These are phyloP conservation scores for Opisthocomus hoazin DNA, from an alignment of 2,113 vertebrate species.

Conservation along the genomic window DNA sequence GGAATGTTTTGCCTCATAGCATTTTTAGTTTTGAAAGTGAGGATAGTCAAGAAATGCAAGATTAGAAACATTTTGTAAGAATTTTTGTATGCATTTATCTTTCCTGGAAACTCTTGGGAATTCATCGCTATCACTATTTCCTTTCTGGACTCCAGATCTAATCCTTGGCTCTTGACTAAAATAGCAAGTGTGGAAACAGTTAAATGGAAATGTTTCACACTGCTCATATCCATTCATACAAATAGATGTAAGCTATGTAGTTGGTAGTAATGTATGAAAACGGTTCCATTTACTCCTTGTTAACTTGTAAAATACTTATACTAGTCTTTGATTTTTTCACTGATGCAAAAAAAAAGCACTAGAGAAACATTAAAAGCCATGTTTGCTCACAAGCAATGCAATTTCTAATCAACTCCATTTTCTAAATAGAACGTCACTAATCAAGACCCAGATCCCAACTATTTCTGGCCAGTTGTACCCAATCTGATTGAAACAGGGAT, in stretches of 20 bases:
- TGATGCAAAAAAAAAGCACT: not conserved
- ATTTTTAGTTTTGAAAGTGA: not conserved
- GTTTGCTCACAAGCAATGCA: not conserved
- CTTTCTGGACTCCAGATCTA: not conserved
- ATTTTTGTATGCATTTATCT: not conserved
- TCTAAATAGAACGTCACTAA: not conserved
- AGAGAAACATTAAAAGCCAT: not conserved
- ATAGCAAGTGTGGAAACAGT: not conserved
- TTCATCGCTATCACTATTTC: not conserved
- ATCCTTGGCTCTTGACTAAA: not conserved
- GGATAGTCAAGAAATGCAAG: not conserved
- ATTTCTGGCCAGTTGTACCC: not conserved
- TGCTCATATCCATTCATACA: not conserved
- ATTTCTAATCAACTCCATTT: not conserved
- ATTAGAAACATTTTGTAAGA: not conserved
- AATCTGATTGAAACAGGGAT: not conserved
- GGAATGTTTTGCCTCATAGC: rapidly evolving
- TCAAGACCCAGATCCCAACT: not conserved
- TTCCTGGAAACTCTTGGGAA: not conserved
- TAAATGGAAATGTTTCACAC: not conserved
- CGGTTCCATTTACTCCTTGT: not conserved
- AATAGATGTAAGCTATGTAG: not conserved
- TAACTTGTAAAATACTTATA: not conserved
- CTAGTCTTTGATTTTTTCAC: not conserved
- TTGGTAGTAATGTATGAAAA: not conserved